A percentile compares a stretch with the other conserved stretches of the same genome.
These are phyloP conservation scores for Mionectes macconnelli DNA, from an alignment of 2,113 vertebrate genomes.

Conservation along the genomic window DNA sequence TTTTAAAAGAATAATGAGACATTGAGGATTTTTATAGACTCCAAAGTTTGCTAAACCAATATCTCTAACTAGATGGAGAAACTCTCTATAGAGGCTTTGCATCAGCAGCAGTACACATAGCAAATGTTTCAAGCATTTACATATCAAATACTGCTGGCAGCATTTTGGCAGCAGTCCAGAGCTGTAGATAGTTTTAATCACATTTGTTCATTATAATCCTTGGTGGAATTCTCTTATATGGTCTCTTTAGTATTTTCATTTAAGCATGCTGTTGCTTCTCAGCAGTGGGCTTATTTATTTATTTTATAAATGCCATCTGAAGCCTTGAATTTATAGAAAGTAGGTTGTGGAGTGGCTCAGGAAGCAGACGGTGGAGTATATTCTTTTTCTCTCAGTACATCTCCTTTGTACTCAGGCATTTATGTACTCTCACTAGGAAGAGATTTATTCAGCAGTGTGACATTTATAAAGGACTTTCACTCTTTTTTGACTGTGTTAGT, in stretches of 20 bases:
- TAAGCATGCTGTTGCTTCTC: conserved; percentile 34
- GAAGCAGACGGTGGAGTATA: background rate
- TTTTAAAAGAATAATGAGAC: conserved; percentile 63
- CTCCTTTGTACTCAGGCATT: background rate
- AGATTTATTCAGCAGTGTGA: conserved; percentile 28
- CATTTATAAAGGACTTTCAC: background rate
- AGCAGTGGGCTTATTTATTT: conserved; percentile 32
- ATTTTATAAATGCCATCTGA: conserved; percentile 24
- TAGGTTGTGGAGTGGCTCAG: background rate
- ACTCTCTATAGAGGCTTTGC: conserved; percentile 14
- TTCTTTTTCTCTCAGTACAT: conserved; percentile 4
- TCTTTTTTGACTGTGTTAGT: background rate
- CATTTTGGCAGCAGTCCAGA: conserved; percentile 6
- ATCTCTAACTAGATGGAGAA: conserved; percentile 47
- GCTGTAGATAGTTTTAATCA: conserved; percentile 52
- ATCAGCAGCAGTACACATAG: background rate
- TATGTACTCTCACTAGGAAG: background rate
- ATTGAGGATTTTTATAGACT: conserved; percentile 26
- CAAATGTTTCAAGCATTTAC: conserved; percentile 31
- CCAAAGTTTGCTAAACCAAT: conserved; percentile 54
- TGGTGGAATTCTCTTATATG: conserved; percentile 53
- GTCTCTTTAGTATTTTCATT: conserved; percentile 55
- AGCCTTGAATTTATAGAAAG: background rate
- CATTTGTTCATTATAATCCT: conserved; percentile 29
- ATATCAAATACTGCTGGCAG: conserved; percentile 30